Percentiles rank a stretch among this genome's conserved stretches.
phyloP scores from a whole-genome alignment of 2,888 invertebrate genomes.

The Plutella xylostella region DNA sequence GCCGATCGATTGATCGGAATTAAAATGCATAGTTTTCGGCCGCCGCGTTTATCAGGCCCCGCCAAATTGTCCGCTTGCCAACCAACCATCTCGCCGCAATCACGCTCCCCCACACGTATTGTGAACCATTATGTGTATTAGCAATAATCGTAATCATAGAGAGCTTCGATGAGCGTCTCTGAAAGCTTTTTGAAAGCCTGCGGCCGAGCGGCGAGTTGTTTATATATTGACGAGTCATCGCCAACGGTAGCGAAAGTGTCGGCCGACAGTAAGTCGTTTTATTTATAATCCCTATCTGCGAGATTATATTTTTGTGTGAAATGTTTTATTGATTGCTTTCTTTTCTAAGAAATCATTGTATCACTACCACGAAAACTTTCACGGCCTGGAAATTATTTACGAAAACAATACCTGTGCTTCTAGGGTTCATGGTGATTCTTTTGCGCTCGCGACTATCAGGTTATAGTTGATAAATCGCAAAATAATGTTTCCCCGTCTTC shows the following conservation, averaged over 20 bases:
- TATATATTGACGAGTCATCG: slow-evolving; percentile 46
- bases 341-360: too few species aligned
- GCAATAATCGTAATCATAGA: slow-evolving; percentile 48
- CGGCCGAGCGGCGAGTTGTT: slow-evolving; percentile 60
- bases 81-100: slow-evolving; percentile 42
- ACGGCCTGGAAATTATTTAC: too few species aligned
- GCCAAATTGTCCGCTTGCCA: slow-evolving; percentile 58
- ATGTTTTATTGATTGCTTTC: too few species aligned
- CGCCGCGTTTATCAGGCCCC: slow-evolving; percentile 51
- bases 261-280: too few species aligned
- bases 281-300: too few species aligned
- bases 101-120: slow-evolving; percentile 10
- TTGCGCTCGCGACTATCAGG: slow-evolving; percentile 33
- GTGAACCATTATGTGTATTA: slow-evolving; percentile 33
- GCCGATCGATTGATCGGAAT: slow-evolving; percentile 62
- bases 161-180: slow-evolving; percentile 47
- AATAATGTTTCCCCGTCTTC: slow-evolving; percentile 50
- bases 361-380: too few species aligned
- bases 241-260: slow-evolving; percentile 34
- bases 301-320: too few species aligned
- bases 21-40: slow-evolving; percentile 60
- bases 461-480: slow-evolving; percentile 52
- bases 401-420: too few species aligned
- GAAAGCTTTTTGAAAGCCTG: slow-evolving; percentile 66
- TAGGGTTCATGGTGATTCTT: too few species aligned